A percentile compares a stretch with the other conserved stretches of the same genome.
phyloP scores from a whole-genome alignment of 2,888 invertebrate species.

The Teinopalpus imperialis region DNA sequence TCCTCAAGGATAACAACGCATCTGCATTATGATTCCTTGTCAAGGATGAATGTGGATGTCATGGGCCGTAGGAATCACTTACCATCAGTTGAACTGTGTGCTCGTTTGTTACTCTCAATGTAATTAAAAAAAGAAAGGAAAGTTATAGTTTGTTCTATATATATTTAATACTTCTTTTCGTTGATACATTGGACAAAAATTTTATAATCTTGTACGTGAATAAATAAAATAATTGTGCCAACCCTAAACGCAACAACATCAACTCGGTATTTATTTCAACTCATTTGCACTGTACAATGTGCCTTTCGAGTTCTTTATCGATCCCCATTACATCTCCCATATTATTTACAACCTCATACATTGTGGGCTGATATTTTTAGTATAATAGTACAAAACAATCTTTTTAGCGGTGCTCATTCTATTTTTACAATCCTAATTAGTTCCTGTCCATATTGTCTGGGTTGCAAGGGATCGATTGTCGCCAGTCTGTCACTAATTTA shows the following conservation, averaged over 20 bases:
- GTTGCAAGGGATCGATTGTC: conserved; percentile 35
- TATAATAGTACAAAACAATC: conserved; percentile 36
- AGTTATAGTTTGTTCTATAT: too few relatives aligned
- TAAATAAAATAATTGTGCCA: conserved; percentile 32
- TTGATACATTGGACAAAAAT: too few relatives aligned
- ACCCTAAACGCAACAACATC: conserved; percentile 46
- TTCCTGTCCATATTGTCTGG: conserved; percentile 49
- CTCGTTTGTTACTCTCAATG: too few relatives aligned
- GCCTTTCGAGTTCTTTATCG: conserved; percentile 46
- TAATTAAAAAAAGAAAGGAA: too few relatives aligned
- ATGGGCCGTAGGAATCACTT: too few relatives aligned
- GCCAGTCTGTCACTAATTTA: conserved; percentile 36
- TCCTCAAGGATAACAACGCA: too few relatives aligned
- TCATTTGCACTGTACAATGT: conserved; percentile 56
- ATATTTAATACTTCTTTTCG: too few relatives aligned
- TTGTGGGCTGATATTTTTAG: conserved; percentile 52
- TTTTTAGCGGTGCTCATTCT: conserved; percentile 39
- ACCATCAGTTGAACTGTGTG: too few relatives aligned
- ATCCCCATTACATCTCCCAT: conserved; percentile 35
- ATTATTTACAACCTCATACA: conserved; percentile 54
- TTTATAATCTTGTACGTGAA: too few relatives aligned
- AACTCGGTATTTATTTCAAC: conserved; percentile 54
- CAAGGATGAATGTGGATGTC: too few relatives aligned
- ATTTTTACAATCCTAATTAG: conserved; percentile 56
- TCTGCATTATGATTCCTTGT: too few relatives aligned